Evolutionary conservation across 2,888 invertebrate species (phyloP), one percentile per base, ranked within the genome.

Genomic region (Lithophane semibrunnea): DNA sequence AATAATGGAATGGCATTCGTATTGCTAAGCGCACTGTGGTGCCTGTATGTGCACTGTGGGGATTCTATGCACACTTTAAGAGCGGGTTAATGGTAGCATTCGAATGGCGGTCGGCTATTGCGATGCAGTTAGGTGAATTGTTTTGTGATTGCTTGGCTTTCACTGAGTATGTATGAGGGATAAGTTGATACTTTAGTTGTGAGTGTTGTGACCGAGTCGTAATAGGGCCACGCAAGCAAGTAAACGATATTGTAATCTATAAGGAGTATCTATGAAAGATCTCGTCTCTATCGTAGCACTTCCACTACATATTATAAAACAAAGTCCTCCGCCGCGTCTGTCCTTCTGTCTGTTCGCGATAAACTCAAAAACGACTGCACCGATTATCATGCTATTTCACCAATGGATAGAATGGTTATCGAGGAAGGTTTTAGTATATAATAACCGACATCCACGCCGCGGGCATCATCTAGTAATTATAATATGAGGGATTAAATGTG

Each of bases 1-100:
- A 82, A 84, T 84, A 76, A 75, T 78, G 67, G 78, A 74, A 78
- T 74, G 70, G 71, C 49, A 71, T 74, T 65, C 69, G 74, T 74
- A 77, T 63, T 69, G 74, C 18, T 74, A 60, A 73, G 64, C 73
- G 49, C 56, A 64, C 18, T 73, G 63, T 73, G 80, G 24, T 63
- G 37, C 49, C 10, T 61, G 18, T 64, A 63, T 58, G 69, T n/a
- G 70, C 44, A 18, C 29, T 56, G 37, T 63, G 58, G 18, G 18
- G 54, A 44, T 24, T 44, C 9, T 52, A 68, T 68, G 64, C 63
- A 58, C 65, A 69, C 61, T 69, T 81, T 52, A 79, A 56, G 49
- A 49, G 65, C 74, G 47, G 64, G 9, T 56, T 64, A 52, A 76
- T 73, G 72, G 37, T 54, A 73, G 72, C 37, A 69, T 70, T 65